A percentile compares a stretch with the other conserved stretches of the same genome.
phyloP scores from a whole-genome alignment of 2,888 invertebrate species.

The Melanargia galathea region DNA sequence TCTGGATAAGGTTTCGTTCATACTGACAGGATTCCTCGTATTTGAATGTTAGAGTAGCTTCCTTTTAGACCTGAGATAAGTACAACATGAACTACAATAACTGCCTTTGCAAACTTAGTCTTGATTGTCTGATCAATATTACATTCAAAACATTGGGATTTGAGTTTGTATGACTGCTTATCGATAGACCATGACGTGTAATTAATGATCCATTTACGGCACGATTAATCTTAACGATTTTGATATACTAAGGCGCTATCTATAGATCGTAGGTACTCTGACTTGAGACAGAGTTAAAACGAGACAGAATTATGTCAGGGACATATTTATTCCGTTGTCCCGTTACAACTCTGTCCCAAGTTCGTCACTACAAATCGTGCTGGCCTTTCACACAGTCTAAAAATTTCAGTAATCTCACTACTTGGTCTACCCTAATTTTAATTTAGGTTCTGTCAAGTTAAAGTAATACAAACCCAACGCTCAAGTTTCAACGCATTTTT shows the following conservation, averaged over 20 bases:
- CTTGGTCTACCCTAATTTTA: too few relatives aligned
- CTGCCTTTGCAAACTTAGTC: not conserved
- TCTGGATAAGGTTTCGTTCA: not conserved
- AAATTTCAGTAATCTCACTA: slow-evolving; percentile 4
- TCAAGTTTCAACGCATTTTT: not conserved
- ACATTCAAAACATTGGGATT: not conserved
- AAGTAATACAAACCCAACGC: slow-evolving; percentile 23
- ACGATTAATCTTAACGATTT: not conserved
- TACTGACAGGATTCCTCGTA: not conserved
- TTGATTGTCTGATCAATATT: not conserved
- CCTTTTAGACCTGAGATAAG: not conserved
- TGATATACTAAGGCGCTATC: too few relatives aligned
- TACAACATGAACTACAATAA: not conserved
- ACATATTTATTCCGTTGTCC: too few relatives aligned
- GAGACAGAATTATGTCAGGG: too few relatives aligned
- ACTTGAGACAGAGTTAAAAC: too few relatives aligned
- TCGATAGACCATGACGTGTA: not conserved
- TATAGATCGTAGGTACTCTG: too few relatives aligned
- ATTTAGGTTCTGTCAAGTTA: not conserved
- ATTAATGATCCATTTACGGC: not conserved
- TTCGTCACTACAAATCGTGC: not conserved
- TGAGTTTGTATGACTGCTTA: slow-evolving; percentile 7
- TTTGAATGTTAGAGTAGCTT: not conserved
- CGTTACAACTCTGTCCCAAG: too few relatives aligned
- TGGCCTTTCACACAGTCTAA: not conserved